Base-by-base conservation (phyloP, 2,113 vertebrate species). In the Epinephelus moara region DNA sequence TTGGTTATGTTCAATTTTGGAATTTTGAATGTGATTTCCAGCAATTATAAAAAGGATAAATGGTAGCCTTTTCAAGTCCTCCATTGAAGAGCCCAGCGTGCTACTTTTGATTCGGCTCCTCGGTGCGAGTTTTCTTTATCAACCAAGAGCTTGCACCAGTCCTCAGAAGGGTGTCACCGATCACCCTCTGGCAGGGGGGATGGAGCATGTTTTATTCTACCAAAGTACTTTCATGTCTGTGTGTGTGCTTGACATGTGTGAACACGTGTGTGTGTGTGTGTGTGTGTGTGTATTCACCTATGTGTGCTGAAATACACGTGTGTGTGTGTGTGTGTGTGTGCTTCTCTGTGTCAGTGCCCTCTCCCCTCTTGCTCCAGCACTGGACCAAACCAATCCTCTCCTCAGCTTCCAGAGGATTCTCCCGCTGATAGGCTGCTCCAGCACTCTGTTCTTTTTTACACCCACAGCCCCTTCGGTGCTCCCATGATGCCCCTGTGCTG, bases 401-500 rank as follows among this genome's bases (percentile, higher is more conserved):
- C 53, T 63, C 23, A 14, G 9, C 68, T 66, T 86, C 75, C 71
- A 69, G 70, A 84, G 57, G 73, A 50, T 73, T 77, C 76, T 68
- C 70, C 45, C 30, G 21, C 72, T 27, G 78, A 90, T 90, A 37
- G 85, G 89, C 86, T 85, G 63, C 83, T 71, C 69, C 56, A 23
- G 25, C 56, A 0, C 70, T 66, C 60, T 72, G 69, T 78, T 87
- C 81, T 68, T 57, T 30, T 45, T 56, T 76, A 80, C 72, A 88
- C 67, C 64, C 72, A 63, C 78, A 63, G 90, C 42, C 85, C 82
- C 81, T 59, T 61, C 21, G 5, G 37, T 25, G 76, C 83, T 90
- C 84, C 92, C 89, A 84, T 79, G 81, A 80, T 88, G 82, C 88
- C 75, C 80, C 78, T 74, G 81, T 76, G 71, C 88, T 92, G 91